Base-by-base conservation (phyloP, 2,888 invertebrate genomes). In the Lydus trimaculatus region DNA sequence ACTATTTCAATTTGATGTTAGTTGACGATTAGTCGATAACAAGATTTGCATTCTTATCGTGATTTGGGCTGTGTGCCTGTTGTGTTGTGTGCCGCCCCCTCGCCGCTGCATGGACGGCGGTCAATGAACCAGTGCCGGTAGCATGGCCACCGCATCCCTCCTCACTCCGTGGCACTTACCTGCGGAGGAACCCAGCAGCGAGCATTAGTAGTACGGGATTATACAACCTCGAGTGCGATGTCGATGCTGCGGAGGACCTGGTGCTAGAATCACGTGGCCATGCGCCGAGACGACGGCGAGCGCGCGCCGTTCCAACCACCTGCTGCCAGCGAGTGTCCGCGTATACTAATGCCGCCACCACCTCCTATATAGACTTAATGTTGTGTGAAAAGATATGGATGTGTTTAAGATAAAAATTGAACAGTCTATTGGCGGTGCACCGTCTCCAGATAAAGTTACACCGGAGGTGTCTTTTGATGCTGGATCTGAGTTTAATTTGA, bases 401-500 rank as follows among this genome's bases (percentile, higher is more conserved):
- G 90, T 91, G 86, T 92, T 91, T 87, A 89, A 90, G 86, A 87
- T 89, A 81, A 61, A 61, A 23, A 78, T 79, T 70, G 91, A 91
- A 81, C 89, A 88, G 87, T 89, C 90, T 84, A 87, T 90, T 81
- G 88, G 87, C 85, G 88, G 86, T 81, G 89, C 90, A 83, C 90
- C 88, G 78, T 85, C 87, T 72, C 88, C 89, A 76, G 89, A 89
- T 83, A 88, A 88, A 85, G 86, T 88, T 80, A 86, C 88, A 82
- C 87, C 89, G 84, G 89, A 90, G 84, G 91, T 92, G 76, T 88
- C 89, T 80, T 91, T 93, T 85, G 92, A 92, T 85, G 91, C 92
- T 77, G 91, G 90, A 82, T 89, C 91, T 75, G 92, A 93, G 84
- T 94, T 94, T 85, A 92, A 93, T 85, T 88, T 94, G 82, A 90